A percentile compares a stretch with the other conserved stretches of the same genome.
These are phyloP conservation scores for Sinopyrophorus schimmeli DNA, from an alignment of 2,888 invertebrate genomes.

Conservation along the genomic window DNA sequence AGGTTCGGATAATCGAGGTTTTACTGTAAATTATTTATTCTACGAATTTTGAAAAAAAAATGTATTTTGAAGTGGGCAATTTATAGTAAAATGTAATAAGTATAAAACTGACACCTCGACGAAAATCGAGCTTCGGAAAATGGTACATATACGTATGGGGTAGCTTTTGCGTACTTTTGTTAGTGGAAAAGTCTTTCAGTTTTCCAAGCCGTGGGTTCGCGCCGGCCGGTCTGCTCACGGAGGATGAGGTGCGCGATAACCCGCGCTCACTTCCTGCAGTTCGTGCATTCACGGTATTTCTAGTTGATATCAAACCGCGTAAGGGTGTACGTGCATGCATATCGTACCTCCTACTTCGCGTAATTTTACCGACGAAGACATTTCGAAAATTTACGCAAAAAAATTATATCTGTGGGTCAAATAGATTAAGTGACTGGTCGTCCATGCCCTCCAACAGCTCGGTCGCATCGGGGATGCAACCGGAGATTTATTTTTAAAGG, in stretches of 20 bases:
- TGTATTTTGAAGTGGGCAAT: too few species aligned
- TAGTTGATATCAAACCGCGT: conserved; percentile 38
- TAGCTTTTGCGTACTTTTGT: conserved; percentile 25
- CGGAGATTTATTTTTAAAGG: conserved; percentile 18
- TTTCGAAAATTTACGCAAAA: not conserved
- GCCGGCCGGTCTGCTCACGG: conserved; percentile 24
- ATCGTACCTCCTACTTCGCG: conserved; percentile 11
- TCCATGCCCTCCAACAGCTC: conserved; percentile 6
- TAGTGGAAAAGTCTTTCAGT: conserved; percentile 18
- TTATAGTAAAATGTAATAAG: too few species aligned
- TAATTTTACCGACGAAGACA: not conserved
- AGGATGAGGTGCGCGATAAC: conserved; percentile 31
- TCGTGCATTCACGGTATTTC: conserved; percentile 32
- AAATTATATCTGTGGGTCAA: not conserved
- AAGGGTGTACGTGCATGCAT: conserved; percentile 17
- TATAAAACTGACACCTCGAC: too few species aligned
- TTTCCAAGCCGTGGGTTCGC: conserved; percentile 21
- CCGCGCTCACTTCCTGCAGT: conserved; percentile 36
- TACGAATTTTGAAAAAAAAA: too few species aligned
- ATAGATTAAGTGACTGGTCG: conserved; percentile 12
- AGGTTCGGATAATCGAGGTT: too few species aligned
- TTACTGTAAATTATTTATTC: too few species aligned
- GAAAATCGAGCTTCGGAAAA: conserved; percentile 25
- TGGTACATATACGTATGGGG: conserved; percentile 20
- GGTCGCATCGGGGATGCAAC: conserved; percentile 10